Percentiles rank a stretch among this genome's conserved stretches.
Evolutionary conservation across 2,113 vertebrate genomes (phyloP).

Genomic region (Galbula dea): DNA sequence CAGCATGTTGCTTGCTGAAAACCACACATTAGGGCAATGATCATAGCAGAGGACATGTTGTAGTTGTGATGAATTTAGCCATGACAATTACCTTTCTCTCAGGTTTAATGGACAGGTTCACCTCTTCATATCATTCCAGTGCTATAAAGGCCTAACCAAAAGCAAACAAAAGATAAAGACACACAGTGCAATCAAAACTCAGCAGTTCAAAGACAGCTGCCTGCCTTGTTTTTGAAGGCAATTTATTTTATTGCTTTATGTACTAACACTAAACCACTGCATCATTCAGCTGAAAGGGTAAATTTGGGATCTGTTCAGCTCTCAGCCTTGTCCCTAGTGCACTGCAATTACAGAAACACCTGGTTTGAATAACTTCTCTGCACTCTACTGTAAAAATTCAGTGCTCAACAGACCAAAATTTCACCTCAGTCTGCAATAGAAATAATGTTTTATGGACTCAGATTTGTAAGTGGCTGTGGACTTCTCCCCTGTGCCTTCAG

Average conservation of each 20-base stretch:
- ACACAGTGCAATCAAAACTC: constrained; percentile 5
- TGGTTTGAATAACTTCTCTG: constrained; percentile 20
- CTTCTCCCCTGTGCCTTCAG: not conserved
- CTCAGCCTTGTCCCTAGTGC: not conserved
- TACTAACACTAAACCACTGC: not conserved
- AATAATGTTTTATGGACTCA: not conserved
- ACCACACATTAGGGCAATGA: not conserved
- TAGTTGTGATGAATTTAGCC: not conserved
- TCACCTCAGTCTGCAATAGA: not conserved
- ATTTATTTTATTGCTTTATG: constrained; percentile 2
- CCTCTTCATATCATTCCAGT: not conserved
- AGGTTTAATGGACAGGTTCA: not conserved
- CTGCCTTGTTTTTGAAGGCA: not conserved
- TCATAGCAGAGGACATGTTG: rapidly evolving
- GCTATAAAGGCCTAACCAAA: not conserved
- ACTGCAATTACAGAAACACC: constrained; percentile 49
- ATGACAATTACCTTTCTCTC: not conserved
- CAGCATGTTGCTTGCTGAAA: not conserved
- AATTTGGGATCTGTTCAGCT: not conserved
- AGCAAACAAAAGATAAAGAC: constrained; percentile 31
- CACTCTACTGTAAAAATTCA: not conserved
- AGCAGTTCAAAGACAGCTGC: not conserved
- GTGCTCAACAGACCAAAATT: constrained; percentile 2
- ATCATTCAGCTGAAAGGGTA: not conserved
- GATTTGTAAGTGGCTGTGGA: not conserved